Evolutionary conservation across 2,797 vertebrate genomes (phyloP).

Genomic region (Forpus xanthops): DNA sequence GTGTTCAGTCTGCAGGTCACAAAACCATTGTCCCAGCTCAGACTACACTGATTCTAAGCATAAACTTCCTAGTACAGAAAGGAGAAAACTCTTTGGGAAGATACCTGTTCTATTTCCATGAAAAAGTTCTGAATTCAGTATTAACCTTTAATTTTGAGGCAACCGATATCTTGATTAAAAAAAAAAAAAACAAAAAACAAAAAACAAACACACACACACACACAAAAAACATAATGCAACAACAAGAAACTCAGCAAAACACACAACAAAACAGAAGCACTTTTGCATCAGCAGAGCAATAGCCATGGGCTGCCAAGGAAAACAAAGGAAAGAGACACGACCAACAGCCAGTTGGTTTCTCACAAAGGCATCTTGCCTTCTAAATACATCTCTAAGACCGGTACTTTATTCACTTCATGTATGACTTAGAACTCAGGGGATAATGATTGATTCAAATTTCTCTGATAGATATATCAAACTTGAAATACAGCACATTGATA

Average conservation of each 20-base stretch:
- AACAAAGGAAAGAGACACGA: background rate
- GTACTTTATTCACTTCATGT: background rate
- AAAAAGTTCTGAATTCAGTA: background rate
- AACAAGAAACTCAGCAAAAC: background rate
- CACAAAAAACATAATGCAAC: background rate
- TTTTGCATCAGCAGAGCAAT: background rate
- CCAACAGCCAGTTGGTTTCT: background rate
- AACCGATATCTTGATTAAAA: background rate
- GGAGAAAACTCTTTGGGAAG: background rate
- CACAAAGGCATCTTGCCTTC: background rate
- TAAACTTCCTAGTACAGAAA: background rate
- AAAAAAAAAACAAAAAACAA: too few species aligned
- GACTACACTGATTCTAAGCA: background rate
- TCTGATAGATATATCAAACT: background rate
- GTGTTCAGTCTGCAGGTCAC: background rate
- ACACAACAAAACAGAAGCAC: background rate
- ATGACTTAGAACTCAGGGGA: background rate
- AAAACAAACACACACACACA: background rate
- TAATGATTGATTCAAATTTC: background rate
- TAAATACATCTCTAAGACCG: background rate
- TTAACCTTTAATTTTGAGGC: background rate
- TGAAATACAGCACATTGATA: accelerated
- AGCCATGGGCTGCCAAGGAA: background rate
- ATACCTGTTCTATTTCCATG: background rate
- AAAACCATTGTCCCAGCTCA: background rate